phyloP scores from a whole-genome alignment of 2,888 invertebrate genomes.

The Panopea generosa region DNA sequence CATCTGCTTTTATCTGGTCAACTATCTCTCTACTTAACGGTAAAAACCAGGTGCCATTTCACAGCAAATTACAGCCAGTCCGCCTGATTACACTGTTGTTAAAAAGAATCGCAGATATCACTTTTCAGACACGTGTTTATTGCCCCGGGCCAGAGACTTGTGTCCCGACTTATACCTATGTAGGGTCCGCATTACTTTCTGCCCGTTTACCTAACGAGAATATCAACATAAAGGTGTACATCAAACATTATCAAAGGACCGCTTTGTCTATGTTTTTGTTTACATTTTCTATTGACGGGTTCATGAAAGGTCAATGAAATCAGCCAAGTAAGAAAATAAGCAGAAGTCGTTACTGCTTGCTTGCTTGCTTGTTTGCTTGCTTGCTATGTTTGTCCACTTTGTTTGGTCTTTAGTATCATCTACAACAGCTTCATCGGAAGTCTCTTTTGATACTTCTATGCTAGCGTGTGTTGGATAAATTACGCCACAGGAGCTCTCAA shows the following conservation, averaged over 20 bases:
- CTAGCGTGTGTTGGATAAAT: too few relatives aligned
- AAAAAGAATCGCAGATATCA: background rate
- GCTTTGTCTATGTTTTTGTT: conserved; percentile 1
- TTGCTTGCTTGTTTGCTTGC: too few relatives aligned
- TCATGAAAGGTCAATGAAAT: background rate
- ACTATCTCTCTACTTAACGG: background rate
- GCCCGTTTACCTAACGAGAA: background rate
- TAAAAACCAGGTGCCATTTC: conserved; percentile 8
- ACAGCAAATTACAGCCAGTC: conserved; percentile 1
- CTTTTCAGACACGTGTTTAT: background rate
- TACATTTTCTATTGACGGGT: too few relatives aligned
- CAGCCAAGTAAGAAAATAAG: too few relatives aligned
- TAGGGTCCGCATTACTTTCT: background rate
- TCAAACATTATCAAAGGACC: too few relatives aligned
- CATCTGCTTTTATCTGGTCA: conserved; percentile 6
- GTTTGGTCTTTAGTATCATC: too few relatives aligned
- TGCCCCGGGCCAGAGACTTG: background rate
- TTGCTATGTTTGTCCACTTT: too few relatives aligned
- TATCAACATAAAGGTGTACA: too few relatives aligned
- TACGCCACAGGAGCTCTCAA: too few relatives aligned
- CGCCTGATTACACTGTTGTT: background rate
- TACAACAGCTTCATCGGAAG: too few relatives aligned
- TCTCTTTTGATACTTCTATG: too few relatives aligned
- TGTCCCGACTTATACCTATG: background rate
- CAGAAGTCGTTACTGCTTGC: too few relatives aligned